Conservation (phyloP, 2,113 vertebrate species). For the Macquaria ambigua region DNA sequence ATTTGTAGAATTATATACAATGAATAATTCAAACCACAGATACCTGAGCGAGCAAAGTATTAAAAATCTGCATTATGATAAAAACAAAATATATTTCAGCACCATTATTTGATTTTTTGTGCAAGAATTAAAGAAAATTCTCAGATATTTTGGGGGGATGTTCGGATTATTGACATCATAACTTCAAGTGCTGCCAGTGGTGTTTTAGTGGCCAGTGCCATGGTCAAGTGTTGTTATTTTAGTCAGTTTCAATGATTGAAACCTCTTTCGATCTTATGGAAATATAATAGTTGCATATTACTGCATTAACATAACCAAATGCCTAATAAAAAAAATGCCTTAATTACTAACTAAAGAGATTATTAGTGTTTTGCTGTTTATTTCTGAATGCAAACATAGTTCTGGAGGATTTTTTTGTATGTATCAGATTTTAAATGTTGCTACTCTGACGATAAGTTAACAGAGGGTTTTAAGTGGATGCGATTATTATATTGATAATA, state of each 20-base stretch:
- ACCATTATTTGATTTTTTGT: background rate
- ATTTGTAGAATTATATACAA: background rate
- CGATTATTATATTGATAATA: constrained; percentile 77
- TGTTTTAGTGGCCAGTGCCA: background rate
- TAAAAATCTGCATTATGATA: background rate
- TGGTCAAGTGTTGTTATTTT: background rate
- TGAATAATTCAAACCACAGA: background rate
- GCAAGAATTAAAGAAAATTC: background rate
- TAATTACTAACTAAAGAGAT: background rate
- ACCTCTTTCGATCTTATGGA: background rate
- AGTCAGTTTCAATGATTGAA: background rate
- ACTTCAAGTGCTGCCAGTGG: background rate
- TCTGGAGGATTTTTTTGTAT: background rate
- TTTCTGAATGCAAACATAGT: background rate
- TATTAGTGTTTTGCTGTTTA: background rate
- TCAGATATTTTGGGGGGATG: too few relatives aligned
- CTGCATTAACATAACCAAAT: background rate
- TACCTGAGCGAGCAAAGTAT: background rate
- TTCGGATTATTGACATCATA: background rate
- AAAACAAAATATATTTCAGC: background rate
- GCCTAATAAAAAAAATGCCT: background rate
- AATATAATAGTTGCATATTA: background rate
- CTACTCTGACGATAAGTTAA: constrained; percentile 21
- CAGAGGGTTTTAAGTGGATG: constrained; percentile 50
- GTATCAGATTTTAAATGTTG: constrained; percentile 25